These are phyloP conservation scores for Agrenia bidenticulata DNA, from an alignment of 2,888 invertebrate species.

Conservation along the genomic window DNA sequence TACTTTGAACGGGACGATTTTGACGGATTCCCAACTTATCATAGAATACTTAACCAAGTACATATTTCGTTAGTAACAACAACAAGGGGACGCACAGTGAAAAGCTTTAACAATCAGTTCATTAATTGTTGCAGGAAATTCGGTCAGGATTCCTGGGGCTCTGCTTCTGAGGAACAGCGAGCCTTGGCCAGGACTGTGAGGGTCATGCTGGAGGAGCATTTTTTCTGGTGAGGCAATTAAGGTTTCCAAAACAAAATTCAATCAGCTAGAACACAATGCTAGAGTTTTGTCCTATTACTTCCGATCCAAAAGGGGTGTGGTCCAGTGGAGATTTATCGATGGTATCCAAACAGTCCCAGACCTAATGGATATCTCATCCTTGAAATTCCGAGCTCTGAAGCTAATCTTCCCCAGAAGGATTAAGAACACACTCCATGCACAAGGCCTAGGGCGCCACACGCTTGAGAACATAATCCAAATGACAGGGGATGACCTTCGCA, in stretches of 20 bases:
- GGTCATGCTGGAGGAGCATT: conserved; percentile 55
- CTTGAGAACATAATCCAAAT: conserved; percentile 35
- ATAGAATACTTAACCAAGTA: conserved; percentile 28
- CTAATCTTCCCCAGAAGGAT: conserved; percentile 5
- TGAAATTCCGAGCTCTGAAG: conserved; percentile 9
- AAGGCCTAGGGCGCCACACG: conserved; percentile 46
- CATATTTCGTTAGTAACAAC: too few species aligned
- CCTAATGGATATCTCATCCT: not conserved
- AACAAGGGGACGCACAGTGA: too few species aligned
- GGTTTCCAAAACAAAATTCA: too few species aligned
- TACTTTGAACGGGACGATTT: conserved; percentile 41
- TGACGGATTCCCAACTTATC: conserved; percentile 43
- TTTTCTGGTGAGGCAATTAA: conserved; percentile 55
- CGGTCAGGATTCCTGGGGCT: conserved; percentile 39
- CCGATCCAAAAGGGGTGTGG: conserved; percentile 9
- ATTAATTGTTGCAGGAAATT: conserved; percentile 47
- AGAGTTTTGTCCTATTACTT: too few species aligned
- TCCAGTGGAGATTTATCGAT: conserved; percentile 12
- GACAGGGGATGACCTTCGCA: conserved; percentile 35
- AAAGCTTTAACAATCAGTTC: not conserved
- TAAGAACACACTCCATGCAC: conserved; percentile 17
- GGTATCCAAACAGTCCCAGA: not conserved
- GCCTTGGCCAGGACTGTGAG: conserved; percentile 26
- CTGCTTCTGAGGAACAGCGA: conserved; percentile 23
- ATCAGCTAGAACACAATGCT: too few species aligned